Evolutionary conservation across 2,888 invertebrate genomes (phyloP), one percentile per base, ranked within the genome.

Genomic region (Halictus quadricinctus): DNA sequence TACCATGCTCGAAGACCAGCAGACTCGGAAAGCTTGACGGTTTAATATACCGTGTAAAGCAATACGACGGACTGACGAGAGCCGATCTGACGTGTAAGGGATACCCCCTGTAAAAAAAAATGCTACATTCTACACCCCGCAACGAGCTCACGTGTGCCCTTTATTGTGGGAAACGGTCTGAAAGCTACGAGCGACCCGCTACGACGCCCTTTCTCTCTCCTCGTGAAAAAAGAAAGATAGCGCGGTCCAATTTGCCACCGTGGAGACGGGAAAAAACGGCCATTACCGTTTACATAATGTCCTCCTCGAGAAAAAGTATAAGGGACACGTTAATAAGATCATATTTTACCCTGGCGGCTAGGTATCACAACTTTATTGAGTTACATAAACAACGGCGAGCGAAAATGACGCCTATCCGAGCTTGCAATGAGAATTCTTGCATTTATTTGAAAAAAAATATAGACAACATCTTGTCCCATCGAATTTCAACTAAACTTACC

Each of bases 1-100:
- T n/a, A 41, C n/a, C 72, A 64, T n/a, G 64, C 29, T 72, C 58
- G 25, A 64, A 79, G 76, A 76, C 60, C 60, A 36, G 25, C 3
- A 29, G 13, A 10, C 74, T 72, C 36, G 50, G 50, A 77, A 21
- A 81, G 90, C 90, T 90, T 91, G 92, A 92, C 91, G 90, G 90
- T 88, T 90, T 91, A 92, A 93, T 93, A 91, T 91, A 86, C 90
- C 92, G 89, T 92, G 92, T 88, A 90, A 91, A 92, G 89, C 89
- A 88, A 91, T 91, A 91, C 89, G 89, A 84, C 86, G 87, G 86
- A 83, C 89, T 93, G 93, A 93, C 92, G 92, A 91, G 92, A 93
- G 87, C 84, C 88, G 91, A 92, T 92, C 91, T 81, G 93, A 93
- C 92, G 91, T 89, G 90, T 81, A 91, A 90, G 87, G 91, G 92